phyloP scores from a whole-genome alignment of 1,140 invertebrate species.

The Galleria mellonella region DNA sequence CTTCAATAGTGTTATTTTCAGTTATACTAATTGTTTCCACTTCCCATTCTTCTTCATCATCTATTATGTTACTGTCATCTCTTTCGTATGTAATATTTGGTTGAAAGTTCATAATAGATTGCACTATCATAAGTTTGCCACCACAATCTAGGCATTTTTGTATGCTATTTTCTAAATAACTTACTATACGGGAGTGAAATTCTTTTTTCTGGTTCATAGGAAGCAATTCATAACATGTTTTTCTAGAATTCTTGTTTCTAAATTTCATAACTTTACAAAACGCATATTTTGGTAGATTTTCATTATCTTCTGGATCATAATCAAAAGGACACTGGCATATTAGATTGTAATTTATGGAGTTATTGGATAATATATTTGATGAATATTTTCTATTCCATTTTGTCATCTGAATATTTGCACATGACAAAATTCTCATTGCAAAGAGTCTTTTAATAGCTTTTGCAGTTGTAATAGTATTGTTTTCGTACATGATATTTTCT shows the following conservation, averaged over 20 bases:
- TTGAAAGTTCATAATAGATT: slow-evolving; percentile 20
- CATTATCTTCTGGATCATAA: slow-evolving; percentile 31
- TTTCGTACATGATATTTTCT: slow-evolving; percentile 69
- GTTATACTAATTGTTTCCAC: background rate
- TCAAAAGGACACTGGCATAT: slow-evolving; percentile 58
- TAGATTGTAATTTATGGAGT: slow-evolving; percentile 20
- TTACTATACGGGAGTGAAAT: slow-evolving; percentile 68
- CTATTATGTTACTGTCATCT: background rate
- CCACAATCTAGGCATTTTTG: slow-evolving; percentile 66
- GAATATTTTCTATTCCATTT: slow-evolving; percentile 21
- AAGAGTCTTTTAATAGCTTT: slow-evolving; percentile 64
- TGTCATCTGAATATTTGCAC: slow-evolving; percentile 40
- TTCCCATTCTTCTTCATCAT: background rate
- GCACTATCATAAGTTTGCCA: slow-evolving; percentile 50
- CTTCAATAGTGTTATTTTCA: background rate
- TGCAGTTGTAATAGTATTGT: slow-evolving; percentile 48
- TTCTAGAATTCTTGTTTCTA: slow-evolving; percentile 56
- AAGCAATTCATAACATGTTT: slow-evolving; percentile 69
- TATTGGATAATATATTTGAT: slow-evolving; percentile 21
- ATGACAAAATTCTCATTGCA: slow-evolving; percentile 46
- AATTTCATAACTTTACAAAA: slow-evolving; percentile 73
- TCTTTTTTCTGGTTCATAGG: slow-evolving; percentile 72
- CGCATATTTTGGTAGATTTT: slow-evolving; percentile 66
- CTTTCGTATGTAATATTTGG: too few relatives aligned
- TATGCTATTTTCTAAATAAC: slow-evolving; percentile 62